These are phyloP conservation scores for Apodemia mormo DNA, from an alignment of 2,888 invertebrate genomes.

Conservation along the genomic window DNA sequence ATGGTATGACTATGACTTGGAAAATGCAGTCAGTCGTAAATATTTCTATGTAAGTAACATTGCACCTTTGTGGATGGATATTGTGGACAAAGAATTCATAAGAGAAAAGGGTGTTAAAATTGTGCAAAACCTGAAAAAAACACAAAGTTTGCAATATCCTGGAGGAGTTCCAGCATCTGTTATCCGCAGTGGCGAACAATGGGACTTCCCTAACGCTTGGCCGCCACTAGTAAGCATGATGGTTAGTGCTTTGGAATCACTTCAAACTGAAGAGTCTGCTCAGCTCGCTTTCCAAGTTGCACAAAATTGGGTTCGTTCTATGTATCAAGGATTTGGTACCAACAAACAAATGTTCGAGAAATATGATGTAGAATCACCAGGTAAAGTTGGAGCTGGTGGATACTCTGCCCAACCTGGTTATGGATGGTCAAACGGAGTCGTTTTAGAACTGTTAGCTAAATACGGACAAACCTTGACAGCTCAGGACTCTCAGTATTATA, in stretches of 20 bases:
- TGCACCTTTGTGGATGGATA: constrained; percentile 87
- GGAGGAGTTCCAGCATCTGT: constrained; percentile 88
- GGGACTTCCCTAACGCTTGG: constrained; percentile 94
- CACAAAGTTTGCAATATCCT: constrained; percentile 71
- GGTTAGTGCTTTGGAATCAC: constrained; percentile 85
- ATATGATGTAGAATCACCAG: constrained; percentile 84
- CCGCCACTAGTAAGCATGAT: constrained; percentile 90
- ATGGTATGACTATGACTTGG: constrained; percentile 90
- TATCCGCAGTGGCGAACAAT: constrained; percentile 86
- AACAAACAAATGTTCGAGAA: constrained; percentile 86
- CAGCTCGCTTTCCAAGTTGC: constrained; percentile 85
- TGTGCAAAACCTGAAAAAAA: constrained; percentile 76
- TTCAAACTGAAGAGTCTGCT: constrained; percentile 81
- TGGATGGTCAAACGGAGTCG: constrained; percentile 90
- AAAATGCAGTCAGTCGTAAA: constrained; percentile 76
- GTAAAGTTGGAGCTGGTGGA: constrained; percentile 87
- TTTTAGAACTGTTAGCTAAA: constrained; percentile 77
- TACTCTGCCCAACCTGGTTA: constrained; percentile 88
- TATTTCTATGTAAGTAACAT: constrained; percentile 88
- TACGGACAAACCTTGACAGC: constrained; percentile 19
- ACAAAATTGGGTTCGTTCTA: constrained; percentile 85
- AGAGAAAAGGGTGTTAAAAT: constrained; percentile 72
- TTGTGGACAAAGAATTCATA: constrained; percentile 62
- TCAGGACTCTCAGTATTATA: constrained; percentile 17
- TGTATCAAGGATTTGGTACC: constrained; percentile 81